phyloP scores from a whole-genome alignment of 2,888 invertebrate genomes.

The Cosmia pyralina region DNA sequence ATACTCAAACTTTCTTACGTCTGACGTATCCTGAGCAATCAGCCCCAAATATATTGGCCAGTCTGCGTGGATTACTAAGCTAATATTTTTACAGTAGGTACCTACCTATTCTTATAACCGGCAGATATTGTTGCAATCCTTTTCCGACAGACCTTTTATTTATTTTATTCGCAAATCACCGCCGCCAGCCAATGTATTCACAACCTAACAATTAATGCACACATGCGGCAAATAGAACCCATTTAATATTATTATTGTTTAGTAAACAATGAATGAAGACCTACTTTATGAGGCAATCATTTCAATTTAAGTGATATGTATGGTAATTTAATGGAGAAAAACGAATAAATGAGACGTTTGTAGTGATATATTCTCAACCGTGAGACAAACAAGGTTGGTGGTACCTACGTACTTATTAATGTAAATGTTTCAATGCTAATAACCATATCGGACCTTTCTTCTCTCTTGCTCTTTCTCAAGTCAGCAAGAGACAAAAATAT shows the following conservation, averaged over 20 bases:
- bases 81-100: too few species aligned
- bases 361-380: constrained; percentile 7
- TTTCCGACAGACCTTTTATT: too few species aligned
- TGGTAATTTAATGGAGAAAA: constrained; percentile 35
- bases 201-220: neutral
- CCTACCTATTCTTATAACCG: neutral
- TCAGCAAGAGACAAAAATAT: too few species aligned
- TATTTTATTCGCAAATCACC: neutral
- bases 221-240: constrained; percentile 6
- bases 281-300: constrained; percentile 34
- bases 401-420: neutral
- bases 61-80: too few species aligned
- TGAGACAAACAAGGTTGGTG: constrained; percentile 18
- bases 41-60: neutral
- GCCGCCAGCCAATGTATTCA: neutral
- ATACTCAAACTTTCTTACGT: neutral
- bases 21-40: neutral
- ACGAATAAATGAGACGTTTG: constrained; percentile 4
- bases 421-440: neutral
- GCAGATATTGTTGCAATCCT: too few species aligned
- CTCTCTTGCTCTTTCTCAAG: too few species aligned
- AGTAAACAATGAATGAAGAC: constrained; percentile 33
- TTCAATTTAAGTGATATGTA: constrained; percentile 32
- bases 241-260: constrained; percentile 3
- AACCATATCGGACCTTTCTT: too few species aligned